phyloP scores from a whole-genome alignment of 2,888 invertebrate genomes.

The Drosophila algonquin region DNA sequence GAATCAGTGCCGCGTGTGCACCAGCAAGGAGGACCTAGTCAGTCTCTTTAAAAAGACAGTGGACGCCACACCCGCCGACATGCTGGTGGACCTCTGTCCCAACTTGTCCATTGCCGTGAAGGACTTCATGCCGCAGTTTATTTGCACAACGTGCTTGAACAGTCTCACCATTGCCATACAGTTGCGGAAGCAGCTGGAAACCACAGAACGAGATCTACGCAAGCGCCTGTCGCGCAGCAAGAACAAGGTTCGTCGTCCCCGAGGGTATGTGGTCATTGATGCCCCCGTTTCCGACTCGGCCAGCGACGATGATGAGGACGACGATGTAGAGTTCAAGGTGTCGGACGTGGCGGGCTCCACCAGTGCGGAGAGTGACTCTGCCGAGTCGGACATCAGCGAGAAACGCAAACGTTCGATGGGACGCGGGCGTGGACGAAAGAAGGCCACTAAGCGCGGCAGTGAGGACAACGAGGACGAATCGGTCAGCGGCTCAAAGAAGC shows the following conservation, averaged over 20 bases:
- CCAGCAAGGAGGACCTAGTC: constrained; percentile 75
- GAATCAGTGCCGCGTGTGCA: constrained; percentile 83
- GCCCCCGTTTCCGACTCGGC: constrained; percentile 81
- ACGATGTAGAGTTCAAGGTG: constrained; percentile 82
- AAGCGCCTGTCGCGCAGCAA: constrained; percentile 83
- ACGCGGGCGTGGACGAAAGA: constrained; percentile 64
- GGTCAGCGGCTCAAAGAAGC: constrained; percentile 53
- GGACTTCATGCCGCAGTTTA: constrained; percentile 84
- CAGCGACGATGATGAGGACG: constrained; percentile 77
- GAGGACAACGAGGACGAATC: constrained; percentile 51
- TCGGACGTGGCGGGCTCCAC: constrained; percentile 80
- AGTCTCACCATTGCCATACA: constrained; percentile 83
- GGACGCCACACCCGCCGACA: constrained; percentile 81
- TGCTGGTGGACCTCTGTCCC: constrained; percentile 83
- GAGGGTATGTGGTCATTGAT: constrained; percentile 83
- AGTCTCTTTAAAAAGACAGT: constrained; percentile 80
- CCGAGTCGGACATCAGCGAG: constrained; percentile 78
- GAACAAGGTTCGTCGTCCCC: constrained; percentile 81
- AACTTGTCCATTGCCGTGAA: constrained; percentile 81
- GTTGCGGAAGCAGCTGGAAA: constrained; percentile 82
- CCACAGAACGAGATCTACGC: constrained; percentile 82
- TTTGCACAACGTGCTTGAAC: constrained; percentile 82
- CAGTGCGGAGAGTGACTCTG: constrained; percentile 77
- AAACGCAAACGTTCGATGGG: constrained; percentile 64
- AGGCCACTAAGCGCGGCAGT: constrained; percentile 40